phyloP scores from a whole-genome alignment of 2,113 vertebrate genomes.

The Tachysurus fulvidraco region DNA sequence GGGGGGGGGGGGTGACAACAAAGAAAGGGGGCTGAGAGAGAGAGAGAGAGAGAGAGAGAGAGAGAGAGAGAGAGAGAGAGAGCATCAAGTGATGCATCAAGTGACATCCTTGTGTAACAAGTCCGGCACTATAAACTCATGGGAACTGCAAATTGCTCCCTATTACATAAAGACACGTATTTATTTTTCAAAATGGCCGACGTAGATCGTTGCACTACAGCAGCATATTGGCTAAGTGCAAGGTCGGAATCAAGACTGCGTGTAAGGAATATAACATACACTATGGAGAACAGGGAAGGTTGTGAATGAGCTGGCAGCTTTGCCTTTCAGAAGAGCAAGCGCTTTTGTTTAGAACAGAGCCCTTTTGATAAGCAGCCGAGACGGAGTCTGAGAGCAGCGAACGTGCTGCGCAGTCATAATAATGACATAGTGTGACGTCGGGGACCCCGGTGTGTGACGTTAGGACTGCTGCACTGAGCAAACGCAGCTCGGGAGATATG shows the following conservation, averaged over 20 bases:
- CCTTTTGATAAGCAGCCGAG: slow-evolving; percentile 42
- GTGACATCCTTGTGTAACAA: slow-evolving; percentile 47
- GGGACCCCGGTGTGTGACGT: slow-evolving; percentile 22
- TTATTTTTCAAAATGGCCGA: slow-evolving; percentile 20
- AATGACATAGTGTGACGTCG: not conserved
- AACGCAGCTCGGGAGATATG: slow-evolving; percentile 21
- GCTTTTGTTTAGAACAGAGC: slow-evolving; percentile 38
- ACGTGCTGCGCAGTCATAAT: slow-evolving; percentile 21
- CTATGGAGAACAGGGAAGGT: not conserved
- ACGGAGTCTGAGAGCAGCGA: slow-evolving; percentile 18
- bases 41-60: not conserved
- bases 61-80: not conserved
- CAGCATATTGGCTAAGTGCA: not conserved
- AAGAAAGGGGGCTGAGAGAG: not conserved
- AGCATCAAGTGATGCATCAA: too few species aligned
- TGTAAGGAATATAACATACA: not conserved
- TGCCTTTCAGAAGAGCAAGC: slow-evolving; percentile 28
- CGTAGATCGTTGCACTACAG: not conserved
- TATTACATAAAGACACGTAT: not conserved
- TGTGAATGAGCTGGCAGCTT: slow-evolving; percentile 36
- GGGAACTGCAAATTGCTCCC: slow-evolving; percentile 16
- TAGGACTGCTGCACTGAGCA: slow-evolving; percentile 1
- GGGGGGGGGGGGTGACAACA: not conserved
- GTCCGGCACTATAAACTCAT: slow-evolving; percentile 32
- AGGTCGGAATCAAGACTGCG: not conserved